phyloP scores from a whole-genome alignment of 2,113 vertebrate species.

The Oreochromis tanganicae region DNA sequence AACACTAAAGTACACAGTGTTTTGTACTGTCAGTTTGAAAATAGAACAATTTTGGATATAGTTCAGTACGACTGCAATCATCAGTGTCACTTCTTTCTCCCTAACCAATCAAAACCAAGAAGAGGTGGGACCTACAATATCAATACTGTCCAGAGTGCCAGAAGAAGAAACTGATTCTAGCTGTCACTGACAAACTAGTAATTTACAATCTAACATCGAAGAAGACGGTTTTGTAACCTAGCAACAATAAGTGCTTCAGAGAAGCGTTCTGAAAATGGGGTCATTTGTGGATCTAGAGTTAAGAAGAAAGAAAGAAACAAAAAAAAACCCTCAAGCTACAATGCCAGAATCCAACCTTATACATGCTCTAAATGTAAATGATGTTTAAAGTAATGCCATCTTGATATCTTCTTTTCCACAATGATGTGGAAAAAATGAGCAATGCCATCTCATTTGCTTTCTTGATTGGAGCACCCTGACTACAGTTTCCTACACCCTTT shows the following conservation, averaged over 20 bases:
- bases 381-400: not conserved
- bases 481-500: not conserved
- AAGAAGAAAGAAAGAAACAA: accelerated
- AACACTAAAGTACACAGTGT: not conserved
- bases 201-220: not conserved
- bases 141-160: not conserved
- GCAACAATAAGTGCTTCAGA: not conserved
- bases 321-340: accelerated
- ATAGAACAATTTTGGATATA: not conserved
- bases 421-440: not conserved
- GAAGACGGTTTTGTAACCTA: not conserved
- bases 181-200: not conserved
- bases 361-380: not conserved
- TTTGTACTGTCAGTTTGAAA: not conserved
- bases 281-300: not conserved
- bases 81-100: not conserved
- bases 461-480: not conserved
- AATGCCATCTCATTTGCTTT: not conserved
- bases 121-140: not conserved
- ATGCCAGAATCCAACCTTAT: not conserved
- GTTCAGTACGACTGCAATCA: not conserved
- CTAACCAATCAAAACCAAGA: not conserved
- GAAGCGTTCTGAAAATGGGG: not conserved
- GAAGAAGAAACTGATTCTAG: not conserved
- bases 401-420: not conserved